Percentiles rank a stretch among this genome's conserved stretches.
Evolutionary conservation across 2,113 vertebrate genomes (phyloP).

Genomic region (Cheirogaleus medius): DNA sequence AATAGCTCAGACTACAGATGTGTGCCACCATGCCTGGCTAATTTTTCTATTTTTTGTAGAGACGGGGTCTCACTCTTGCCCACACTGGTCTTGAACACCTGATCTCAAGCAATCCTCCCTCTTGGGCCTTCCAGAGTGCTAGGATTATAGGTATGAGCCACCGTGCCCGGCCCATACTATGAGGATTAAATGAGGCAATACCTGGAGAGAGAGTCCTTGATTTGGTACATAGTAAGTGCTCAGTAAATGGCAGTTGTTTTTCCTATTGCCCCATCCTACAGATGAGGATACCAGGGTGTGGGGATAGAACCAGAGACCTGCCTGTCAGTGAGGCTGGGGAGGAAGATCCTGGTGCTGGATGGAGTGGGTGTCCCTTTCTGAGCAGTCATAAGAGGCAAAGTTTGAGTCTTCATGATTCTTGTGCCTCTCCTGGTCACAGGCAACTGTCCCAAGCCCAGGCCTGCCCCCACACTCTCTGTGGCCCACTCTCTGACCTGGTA

Average conservation of each 20-base stretch:
- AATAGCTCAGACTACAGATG: too few species aligned
- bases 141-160: too few species aligned
- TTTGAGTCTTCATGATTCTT: neutral
- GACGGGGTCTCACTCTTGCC: too few species aligned
- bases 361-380: neutral
- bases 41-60: too few species aligned
- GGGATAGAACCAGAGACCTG: neutral
- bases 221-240: neutral
- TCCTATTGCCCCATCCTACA: neutral
- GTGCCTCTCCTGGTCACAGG: neutral
- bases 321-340: neutral
- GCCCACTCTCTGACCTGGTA: neutral
- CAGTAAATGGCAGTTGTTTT: neutral
- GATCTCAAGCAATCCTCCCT: too few species aligned
- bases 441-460: neutral
- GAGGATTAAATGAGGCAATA: neutral
- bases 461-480: neutral
- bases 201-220: neutral
- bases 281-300: neutral
- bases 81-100: too few species aligned
- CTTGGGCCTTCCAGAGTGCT: too few species aligned
- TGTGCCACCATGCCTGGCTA: too few species aligned
- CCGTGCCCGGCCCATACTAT: neutral
- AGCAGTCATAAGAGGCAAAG: neutral
- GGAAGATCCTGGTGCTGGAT: neutral